phyloP scores from a whole-genome alignment of 2,797 vertebrate genomes.

The Hypotaenidia okinawae region DNA sequence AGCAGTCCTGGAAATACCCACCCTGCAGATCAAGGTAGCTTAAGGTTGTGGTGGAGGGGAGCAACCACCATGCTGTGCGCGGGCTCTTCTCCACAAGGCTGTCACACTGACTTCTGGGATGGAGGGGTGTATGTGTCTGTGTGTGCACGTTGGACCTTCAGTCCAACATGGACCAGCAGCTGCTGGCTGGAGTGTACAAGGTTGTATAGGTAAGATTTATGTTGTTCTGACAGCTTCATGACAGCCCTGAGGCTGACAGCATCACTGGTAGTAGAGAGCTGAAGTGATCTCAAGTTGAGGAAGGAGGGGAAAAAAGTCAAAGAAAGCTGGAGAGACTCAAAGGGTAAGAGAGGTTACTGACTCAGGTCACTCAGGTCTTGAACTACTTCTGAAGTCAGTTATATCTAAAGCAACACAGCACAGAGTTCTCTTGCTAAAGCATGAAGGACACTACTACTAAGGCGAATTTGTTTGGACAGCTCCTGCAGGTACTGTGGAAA shows the following conservation, averaged over 20 bases:
- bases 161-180: not conserved
- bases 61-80: fast-evolving
- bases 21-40: constrained; percentile 85
- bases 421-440: not conserved
- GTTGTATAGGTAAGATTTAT: not conserved
- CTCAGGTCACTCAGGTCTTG: not conserved
- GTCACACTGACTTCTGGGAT: not conserved
- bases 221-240: not conserved
- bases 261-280: not conserved
- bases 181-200: not conserved
- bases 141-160: fast-evolving
- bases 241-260: not conserved
- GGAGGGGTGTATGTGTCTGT: too few relatives aligned
- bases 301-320: not conserved
- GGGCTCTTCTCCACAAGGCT: not conserved
- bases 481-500: not conserved
- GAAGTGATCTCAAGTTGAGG: not conserved
- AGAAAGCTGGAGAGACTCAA: not conserved
- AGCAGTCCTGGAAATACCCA: constrained; percentile 80
- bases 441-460: not conserved
- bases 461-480: not conserved
- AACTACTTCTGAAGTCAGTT: not conserved
- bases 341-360: not conserved
- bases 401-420: not conserved
- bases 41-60: not conserved